A percentile compares a stretch with the other conserved stretches of the same genome.
phyloP scores from a whole-genome alignment of 2,113 vertebrate genomes.

The Phoxinus phoxinus region DNA sequence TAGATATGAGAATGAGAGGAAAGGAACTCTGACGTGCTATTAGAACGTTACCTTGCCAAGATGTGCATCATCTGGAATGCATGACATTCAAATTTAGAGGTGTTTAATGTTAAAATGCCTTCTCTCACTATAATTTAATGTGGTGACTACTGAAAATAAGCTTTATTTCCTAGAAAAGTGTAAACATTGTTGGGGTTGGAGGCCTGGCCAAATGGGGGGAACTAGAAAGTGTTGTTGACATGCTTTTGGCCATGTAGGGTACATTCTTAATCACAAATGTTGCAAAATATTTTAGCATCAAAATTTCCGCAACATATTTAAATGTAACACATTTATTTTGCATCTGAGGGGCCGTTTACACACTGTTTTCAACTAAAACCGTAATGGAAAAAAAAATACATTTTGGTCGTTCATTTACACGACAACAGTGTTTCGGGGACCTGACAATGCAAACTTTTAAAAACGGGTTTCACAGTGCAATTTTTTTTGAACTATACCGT shows the following conservation, averaged over 20 bases:
- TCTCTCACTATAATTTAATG: background rate
- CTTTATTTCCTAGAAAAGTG: background rate
- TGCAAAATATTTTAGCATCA: background rate
- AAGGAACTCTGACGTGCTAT: background rate
- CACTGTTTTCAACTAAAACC: too few relatives aligned
- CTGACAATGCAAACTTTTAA: too few relatives aligned
- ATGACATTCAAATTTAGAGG: background rate
- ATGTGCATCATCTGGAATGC: background rate
- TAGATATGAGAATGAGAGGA: background rate
- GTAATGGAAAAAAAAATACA: too few relatives aligned
- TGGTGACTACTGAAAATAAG: background rate
- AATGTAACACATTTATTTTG: background rate
- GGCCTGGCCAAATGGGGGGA: too few relatives aligned
- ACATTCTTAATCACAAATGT: background rate
- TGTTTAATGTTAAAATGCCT: background rate
- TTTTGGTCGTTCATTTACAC: too few relatives aligned
- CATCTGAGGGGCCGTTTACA: background rate
- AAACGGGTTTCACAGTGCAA: too few relatives aligned
- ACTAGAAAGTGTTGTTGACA: background rate
- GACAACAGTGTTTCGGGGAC: too few relatives aligned
- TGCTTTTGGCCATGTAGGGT: background rate
- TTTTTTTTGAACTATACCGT: too few relatives aligned
- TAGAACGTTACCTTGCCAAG: constrained; percentile 3
- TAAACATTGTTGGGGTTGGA: background rate
- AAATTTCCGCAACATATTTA: background rate